Percentiles rank a stretch among this genome's conserved stretches.
Evolutionary conservation across 2,113 vertebrate species (phyloP).

Genomic region (Morphnarchus princeps): DNA sequence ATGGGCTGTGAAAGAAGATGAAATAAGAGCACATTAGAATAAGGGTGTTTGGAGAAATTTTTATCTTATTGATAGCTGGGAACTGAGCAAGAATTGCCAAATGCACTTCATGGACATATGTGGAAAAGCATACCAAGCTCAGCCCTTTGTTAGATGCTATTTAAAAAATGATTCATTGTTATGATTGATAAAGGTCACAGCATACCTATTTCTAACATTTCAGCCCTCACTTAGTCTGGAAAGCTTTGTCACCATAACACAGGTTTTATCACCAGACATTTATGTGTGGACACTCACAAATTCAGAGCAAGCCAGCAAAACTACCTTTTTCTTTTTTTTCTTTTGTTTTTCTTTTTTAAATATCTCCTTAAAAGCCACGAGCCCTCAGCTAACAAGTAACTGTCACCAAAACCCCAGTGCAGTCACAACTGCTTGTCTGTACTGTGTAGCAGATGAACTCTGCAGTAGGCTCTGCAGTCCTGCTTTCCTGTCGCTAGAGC

Average conservation of each 20-base stretch:
- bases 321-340: neutral
- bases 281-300: neutral
- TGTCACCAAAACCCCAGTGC: neutral
- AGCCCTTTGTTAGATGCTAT: neutral
- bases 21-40: neutral
- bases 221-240: neutral
- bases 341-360: neutral
- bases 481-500: neutral
- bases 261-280: neutral
- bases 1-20: neutral
- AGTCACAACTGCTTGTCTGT: neutral
- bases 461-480: neutral
- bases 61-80: neutral
- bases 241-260: neutral
- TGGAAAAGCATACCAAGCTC: neutral
- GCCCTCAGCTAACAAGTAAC: neutral
- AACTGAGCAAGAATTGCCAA: neutral
- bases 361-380: neutral
- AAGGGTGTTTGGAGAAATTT: neutral
- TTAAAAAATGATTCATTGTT: neutral
- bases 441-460: fast-evolving
- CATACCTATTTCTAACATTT: neutral
- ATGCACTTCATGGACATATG: neutral
- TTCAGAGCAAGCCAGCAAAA: neutral
- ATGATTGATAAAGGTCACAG: neutral